These are phyloP conservation scores for Mellilla xanthometata DNA, from an alignment of 2,888 invertebrate genomes.

Conservation along the genomic window DNA sequence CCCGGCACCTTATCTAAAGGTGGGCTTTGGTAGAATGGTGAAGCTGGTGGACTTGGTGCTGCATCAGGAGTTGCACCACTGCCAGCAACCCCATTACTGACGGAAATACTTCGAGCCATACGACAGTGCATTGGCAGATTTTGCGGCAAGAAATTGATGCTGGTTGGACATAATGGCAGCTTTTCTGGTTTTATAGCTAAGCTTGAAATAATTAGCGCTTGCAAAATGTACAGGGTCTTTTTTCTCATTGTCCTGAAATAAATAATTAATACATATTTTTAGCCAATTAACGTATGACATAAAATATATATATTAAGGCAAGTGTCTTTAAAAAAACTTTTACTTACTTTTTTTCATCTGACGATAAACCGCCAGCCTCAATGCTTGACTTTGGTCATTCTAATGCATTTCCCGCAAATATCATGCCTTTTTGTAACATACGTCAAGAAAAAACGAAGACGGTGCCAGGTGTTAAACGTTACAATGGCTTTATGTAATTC, in stretches of 20 bases:
- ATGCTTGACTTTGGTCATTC: constrained; percentile 11
- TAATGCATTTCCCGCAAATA: constrained; percentile 9
- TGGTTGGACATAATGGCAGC: constrained; percentile 64
- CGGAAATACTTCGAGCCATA: constrained; percentile 48
- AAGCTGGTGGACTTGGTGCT: constrained; percentile 6
- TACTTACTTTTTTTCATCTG: not conserved
- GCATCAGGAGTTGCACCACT: not conserved
- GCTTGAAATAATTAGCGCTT: constrained; percentile 30
- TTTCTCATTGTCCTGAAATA: constrained; percentile 51
- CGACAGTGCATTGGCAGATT: constrained; percentile 72
- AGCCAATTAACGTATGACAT: too few species aligned
- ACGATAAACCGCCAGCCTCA: constrained; percentile 4
- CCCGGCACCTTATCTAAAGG: constrained; percentile 36
- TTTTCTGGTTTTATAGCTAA: constrained; percentile 46
- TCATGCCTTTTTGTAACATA: constrained; percentile 41
- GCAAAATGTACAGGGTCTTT: constrained; percentile 25
- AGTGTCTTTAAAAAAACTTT: too few species aligned
- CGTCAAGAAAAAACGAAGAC: constrained; percentile 25
- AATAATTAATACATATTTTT: too few species aligned
- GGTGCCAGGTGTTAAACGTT: constrained; percentile 26
- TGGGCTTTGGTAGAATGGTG: constrained; percentile 32
- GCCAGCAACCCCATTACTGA: too few species aligned
- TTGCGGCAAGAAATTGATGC: constrained; percentile 63
- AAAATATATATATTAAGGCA: too few species aligned
- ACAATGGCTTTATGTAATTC: constrained; percentile 36